Conservation (phyloP, 2,797 vertebrate species). For the Artibeus jamaicensis region DNA sequence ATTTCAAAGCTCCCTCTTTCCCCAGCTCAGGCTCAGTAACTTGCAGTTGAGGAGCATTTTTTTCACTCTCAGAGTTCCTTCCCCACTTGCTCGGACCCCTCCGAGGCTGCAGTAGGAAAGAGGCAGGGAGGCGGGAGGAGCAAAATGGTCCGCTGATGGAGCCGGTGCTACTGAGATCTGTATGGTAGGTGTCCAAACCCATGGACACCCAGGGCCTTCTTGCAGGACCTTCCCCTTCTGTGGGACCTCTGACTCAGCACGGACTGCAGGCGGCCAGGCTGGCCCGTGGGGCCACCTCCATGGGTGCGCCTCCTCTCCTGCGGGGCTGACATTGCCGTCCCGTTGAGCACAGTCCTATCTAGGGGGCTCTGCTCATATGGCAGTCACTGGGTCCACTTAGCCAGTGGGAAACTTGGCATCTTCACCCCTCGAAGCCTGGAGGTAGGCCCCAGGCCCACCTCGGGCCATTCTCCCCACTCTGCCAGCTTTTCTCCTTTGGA, state of each 20-base stretch:
- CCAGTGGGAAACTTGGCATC: not conserved
- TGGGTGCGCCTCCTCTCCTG: not conserved
- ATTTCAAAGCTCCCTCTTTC: not conserved
- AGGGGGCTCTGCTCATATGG: not conserved
- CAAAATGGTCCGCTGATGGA: not conserved
- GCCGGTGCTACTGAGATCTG: not conserved
- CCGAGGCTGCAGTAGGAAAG: not conserved
- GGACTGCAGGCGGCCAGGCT: not conserved
- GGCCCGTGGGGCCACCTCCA: not conserved
- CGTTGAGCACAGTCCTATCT: not conserved
- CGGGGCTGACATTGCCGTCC: accelerated
- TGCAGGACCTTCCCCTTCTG: not conserved
- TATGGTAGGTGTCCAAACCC: not conserved
- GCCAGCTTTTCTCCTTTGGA: not conserved
- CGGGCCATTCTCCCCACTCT: not conserved
- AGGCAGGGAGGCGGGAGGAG: not conserved
- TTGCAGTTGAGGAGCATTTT: not conserved
- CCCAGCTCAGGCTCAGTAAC: not conserved
- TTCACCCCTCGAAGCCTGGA: not conserved
- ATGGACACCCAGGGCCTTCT: not conserved
- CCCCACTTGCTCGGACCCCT: not conserved
- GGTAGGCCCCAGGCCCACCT: accelerated
- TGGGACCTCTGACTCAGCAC: not conserved
- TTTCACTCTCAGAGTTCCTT: not conserved
- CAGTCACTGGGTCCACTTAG: not conserved